Evolutionary conservation across 2,113 vertebrate species (phyloP).

Genomic region (Myiozetetes cayanensis): DNA sequence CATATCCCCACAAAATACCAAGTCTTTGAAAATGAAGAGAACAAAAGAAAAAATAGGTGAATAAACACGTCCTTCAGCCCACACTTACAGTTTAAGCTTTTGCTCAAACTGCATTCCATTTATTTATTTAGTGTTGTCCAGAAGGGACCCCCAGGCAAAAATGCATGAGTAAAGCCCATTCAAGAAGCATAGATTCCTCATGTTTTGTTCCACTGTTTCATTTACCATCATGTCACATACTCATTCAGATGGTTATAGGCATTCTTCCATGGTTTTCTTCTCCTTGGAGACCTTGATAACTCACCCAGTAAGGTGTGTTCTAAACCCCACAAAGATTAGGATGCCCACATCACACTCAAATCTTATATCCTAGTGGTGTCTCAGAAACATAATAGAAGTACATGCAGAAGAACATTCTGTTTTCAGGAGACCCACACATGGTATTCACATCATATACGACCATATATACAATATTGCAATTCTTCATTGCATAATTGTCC

Average conservation of each 20-base stretch:
- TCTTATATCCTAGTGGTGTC: rapidly evolving
- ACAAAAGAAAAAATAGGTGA: neutral
- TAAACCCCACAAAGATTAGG: neutral
- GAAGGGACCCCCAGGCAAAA: neutral
- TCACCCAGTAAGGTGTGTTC: neutral
- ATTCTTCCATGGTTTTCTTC: neutral
- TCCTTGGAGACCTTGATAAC: neutral
- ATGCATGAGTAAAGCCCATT: neutral
- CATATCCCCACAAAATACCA: neutral
- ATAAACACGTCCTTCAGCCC: neutral
- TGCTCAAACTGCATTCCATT: neutral
- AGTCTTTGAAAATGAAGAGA: neutral
- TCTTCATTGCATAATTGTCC: neutral
- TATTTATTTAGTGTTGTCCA: conserved; percentile 23
- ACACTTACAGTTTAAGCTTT: neutral
- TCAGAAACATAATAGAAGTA: neutral
- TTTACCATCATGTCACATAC: neutral
- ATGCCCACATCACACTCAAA: neutral
- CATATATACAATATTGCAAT: neutral
- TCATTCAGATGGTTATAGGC: neutral
- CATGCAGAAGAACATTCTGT: neutral
- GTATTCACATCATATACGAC: neutral
- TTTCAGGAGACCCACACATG: neutral
- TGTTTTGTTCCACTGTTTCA: neutral
- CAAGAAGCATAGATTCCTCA: neutral